These are phyloP conservation scores for Brachyrhaphis roseni DNA, from an alignment of 2,797 vertebrate genomes.

Conservation along the genomic window DNA sequence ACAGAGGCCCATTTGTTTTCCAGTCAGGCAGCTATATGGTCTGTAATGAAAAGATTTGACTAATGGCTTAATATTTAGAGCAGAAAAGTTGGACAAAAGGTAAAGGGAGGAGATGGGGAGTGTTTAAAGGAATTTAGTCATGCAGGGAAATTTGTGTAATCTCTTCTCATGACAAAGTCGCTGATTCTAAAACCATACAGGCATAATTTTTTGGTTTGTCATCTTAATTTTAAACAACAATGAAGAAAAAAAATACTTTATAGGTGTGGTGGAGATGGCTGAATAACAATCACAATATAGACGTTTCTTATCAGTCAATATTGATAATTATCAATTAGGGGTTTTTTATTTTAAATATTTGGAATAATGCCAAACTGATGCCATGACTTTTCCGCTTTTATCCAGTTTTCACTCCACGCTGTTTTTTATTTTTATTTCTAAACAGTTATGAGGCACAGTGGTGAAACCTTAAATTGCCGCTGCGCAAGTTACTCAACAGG, in stretches of 20 bases:
- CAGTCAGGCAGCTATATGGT: slow-evolving; percentile 27
- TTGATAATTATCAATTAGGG: no score
- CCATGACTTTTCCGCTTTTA: no score
- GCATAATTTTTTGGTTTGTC: not conserved
- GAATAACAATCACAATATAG: no score
- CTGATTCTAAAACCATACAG: not conserved
- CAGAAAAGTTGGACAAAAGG: slow-evolving; percentile 13
- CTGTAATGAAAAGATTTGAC: slow-evolving; percentile 46
- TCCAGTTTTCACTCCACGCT: no score
- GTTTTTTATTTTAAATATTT: no score
- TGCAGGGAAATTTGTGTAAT: slow-evolving; percentile 5
- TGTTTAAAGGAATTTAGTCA: slow-evolving; percentile 8
- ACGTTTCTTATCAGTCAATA: no score
- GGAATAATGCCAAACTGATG: no score
- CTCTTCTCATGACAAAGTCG: not conserved
- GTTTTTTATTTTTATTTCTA: no score
- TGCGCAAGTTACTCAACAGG: no score
- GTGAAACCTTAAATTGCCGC: no score
- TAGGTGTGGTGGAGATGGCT: no score
- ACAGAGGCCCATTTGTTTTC: slow-evolving; percentile 52
- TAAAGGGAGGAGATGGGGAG: not conserved
- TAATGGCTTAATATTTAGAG: slow-evolving; percentile 34
- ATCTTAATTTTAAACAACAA: not conserved
- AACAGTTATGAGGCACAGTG: no score
- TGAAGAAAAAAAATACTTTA: not conserved